Evolutionary conservation across 1,140 invertebrate species (phyloP), one percentile per base, ranked within the genome.

Genomic region (Drosophila mojavensis): DNA sequence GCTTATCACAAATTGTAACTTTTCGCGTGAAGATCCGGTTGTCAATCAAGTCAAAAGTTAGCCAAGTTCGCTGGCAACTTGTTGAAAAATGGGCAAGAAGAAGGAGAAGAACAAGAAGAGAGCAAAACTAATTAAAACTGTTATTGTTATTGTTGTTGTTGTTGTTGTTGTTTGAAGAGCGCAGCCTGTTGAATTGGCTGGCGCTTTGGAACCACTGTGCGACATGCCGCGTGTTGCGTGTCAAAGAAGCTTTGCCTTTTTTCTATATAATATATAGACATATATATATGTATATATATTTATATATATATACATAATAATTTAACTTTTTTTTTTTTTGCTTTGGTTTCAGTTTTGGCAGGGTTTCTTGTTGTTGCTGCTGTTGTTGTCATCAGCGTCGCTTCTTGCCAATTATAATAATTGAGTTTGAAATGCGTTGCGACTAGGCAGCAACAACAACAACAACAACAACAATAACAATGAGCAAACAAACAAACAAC

Each of bases 351-450:
- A 56, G 24, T 55, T 68, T 56, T 56, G 62, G 62, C 51, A 43
- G 69, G 54, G 61, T 75, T 70, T 50, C 7, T 33, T 33, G 0
- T 33, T 33, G 30, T 5, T 68, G 47, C 45, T 50, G 54, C 7
- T 63, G 62, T 60, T 53, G 58, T 61, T 58, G 68, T 62, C 69
- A 59, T 67, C 64, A 60, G 48, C 68, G 56, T 86, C 55, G 71
- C 74, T 86, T 82, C 67, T 86, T 85, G 82, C 82, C 82, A 85
- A 85, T 85, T 85, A 85, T 86, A 86, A 85, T 85, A 85, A 85
- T 85, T 85, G 86, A 85, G 82, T 85, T 86, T 80, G 75, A 85
- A 85, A 85, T 86, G 82, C 82, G 78, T 86, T 85, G 82, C 82
- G 81, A 78, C 82, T 79, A 76, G 81, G 75, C 82, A 86, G 81